Base-by-base conservation (phyloP, 2,888 invertebrate species). In the Eumacrocentrus americanus region DNA sequence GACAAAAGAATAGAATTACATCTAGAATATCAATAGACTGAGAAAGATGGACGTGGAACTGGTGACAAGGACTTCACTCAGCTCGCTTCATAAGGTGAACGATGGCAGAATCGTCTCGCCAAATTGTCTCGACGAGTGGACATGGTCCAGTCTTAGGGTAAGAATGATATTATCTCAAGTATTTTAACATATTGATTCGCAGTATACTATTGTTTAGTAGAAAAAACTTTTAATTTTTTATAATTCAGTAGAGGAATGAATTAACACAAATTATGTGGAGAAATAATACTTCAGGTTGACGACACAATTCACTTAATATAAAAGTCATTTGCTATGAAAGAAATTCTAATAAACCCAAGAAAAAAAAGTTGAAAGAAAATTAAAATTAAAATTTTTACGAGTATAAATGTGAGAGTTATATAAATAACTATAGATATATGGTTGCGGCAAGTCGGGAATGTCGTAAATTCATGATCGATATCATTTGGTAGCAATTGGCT, bases 71-170 rank as follows among this genome's bases (percentile, higher is more conserved):
- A 85, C 84, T 60, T 84, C 85, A 12, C 69, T 86, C 35, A 85
- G 84, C 35, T 86, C 86, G 1, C 72, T 86, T 9, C 84, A 86
- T 60, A 84, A 85, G 59, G 84, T 84, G 67, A 81, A 84, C 65
- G 82, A 81, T 44, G 73, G 70, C 9, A 81, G 84, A 11, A 85
- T 86, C 58, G 82, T 82, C 0, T 84, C 85, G 46, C 82, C 84
- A 5, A 81, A 82, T 22, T 84, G 84, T 40, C 84, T 86, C 2
- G 85, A 85, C 61, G 85, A 87, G 62, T 88, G 88, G 88, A 88
- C 87, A 48, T 87, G 87, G 87, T 84, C 84, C 55, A 87, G 84
- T 77, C 82, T 88, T 47, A 84, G 88, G 82, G 88, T 88, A 74
- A 78, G 77, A n/a, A n/a, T n/a, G n/a, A n/a, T n/a, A n/a, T n/a